Conservation (phyloP, 2,888 invertebrate genomes). For the Lochmaea capreae region DNA sequence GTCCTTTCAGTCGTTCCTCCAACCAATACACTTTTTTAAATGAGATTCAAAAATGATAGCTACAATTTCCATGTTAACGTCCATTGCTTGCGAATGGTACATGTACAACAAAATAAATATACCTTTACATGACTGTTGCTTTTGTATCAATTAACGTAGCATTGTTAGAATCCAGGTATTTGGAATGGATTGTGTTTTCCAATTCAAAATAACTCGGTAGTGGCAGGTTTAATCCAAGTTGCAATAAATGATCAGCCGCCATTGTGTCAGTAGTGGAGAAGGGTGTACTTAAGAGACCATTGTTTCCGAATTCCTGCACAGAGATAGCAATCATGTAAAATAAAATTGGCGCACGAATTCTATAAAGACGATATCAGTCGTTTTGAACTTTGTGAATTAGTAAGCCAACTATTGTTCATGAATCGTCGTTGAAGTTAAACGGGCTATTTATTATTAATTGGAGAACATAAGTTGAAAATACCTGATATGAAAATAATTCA, state of each 20-base stretch:
- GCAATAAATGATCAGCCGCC: slow-evolving; percentile 2
- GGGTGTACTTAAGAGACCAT: background rate
- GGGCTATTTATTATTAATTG: background rate
- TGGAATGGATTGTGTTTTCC: background rate
- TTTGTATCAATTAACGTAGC: background rate
- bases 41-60: too few relatives aligned
- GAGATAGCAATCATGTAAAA: background rate
- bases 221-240: background rate
- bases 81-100: background rate
- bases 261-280: background rate
- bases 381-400: background rate
- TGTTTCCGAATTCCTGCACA: background rate
- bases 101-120: background rate
- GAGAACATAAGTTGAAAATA: background rate
- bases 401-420: background rate
- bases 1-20: too few relatives aligned
- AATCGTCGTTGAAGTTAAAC: background rate
- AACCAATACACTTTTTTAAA: too few relatives aligned
- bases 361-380: background rate
- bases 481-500: too few relatives aligned
- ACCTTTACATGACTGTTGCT: background rate
- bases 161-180: background rate
- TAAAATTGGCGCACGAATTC: background rate
- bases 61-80: background rate
- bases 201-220: background rate